Evolutionary conservation across 1,140 invertebrate species (phyloP), one percentile per base, ranked within the genome.

Genomic region (Sarcophaga bullata): DNA sequence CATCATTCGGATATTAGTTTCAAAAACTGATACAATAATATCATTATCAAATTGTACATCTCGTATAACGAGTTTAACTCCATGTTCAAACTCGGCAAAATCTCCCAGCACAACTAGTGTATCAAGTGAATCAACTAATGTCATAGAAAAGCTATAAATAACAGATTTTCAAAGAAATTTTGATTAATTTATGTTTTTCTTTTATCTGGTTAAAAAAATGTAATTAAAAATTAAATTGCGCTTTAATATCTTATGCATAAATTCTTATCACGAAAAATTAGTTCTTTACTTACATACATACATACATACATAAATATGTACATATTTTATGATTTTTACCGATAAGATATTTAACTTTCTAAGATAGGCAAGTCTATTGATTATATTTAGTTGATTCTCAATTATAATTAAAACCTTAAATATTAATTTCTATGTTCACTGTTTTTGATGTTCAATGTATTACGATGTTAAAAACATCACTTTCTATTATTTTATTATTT

Each of bases 21-120:
- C 98, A 92, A 99, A 99, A 8, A 99, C 96, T 1, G 98, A 99
- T 15, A 99, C 98, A 83, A 98, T 94, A 82, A 99, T 94, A 92
- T 99, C 97, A 84, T 93, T 95, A 91, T 99, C 97, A 91, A 99
- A 99, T 83, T 92, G 94, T 13, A 99, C 95, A 91, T 97, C 94
- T 84, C 92, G 92, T 81, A 98, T 94, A 19, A 99, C 94, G 83
- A 97, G 91, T 91, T 95, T 94, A 0, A 98, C 95, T 68, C 97
- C 97, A 87, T 94, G 93, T 90, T 98, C 98, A 91, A 99, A 99
- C 91, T 99, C 97, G 82, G 96, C 94, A 84, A 98, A 93, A 91
- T 98, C 96, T 9, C 97, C 97, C 81, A 99, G 91, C 49, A 99
- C 93, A 73, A 97, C 97, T 83, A 99, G 91, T 0, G 97, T 98